A percentile compares a stretch with the other conserved stretches of the same genome.
phyloP scores from a whole-genome alignment of 2,797 vertebrate genomes.

The Lithobates pipiens region DNA sequence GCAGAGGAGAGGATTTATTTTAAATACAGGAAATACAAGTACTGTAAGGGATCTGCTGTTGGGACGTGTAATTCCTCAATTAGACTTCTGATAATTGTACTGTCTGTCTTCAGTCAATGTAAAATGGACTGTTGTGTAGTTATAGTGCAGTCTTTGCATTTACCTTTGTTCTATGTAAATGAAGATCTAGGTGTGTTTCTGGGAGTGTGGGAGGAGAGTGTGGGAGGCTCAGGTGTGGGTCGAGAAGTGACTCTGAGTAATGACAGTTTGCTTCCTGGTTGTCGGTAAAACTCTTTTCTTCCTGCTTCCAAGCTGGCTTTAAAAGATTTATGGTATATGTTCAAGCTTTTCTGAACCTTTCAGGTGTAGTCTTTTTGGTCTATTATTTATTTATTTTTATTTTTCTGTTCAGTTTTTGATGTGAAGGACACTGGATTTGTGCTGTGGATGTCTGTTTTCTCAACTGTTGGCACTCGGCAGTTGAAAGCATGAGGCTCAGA shows the following conservation, averaged over 20 bases:
- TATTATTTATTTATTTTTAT: background rate
- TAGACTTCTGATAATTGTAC: too few species aligned
- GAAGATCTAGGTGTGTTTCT: too few species aligned
- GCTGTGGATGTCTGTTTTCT: background rate
- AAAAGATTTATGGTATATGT: background rate
- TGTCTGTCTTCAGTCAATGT: too few species aligned
- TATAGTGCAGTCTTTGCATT: too few species aligned
- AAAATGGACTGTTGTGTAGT: too few species aligned
- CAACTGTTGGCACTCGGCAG: background rate
- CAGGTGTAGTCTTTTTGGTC: background rate
- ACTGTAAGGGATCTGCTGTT: too few species aligned
- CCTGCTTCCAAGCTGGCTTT: background rate
- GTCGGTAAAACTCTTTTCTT: background rate
- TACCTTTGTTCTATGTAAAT: too few species aligned
- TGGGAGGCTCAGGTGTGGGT: constrained; percentile 31
- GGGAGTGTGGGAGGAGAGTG: background rate
- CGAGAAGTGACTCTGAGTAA: constrained; percentile 41
- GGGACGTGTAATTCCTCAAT: too few species aligned
- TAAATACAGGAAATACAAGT: too few species aligned
- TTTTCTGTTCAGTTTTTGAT: background rate
- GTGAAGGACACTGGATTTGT: background rate
- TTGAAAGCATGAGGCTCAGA: background rate
- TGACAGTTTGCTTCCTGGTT: constrained; percentile 41
- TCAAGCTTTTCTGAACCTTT: background rate
- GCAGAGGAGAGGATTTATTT: too few species aligned